Conservation (phyloP, 2,113 vertebrate species). For the Lepisosteus osseus region DNA sequence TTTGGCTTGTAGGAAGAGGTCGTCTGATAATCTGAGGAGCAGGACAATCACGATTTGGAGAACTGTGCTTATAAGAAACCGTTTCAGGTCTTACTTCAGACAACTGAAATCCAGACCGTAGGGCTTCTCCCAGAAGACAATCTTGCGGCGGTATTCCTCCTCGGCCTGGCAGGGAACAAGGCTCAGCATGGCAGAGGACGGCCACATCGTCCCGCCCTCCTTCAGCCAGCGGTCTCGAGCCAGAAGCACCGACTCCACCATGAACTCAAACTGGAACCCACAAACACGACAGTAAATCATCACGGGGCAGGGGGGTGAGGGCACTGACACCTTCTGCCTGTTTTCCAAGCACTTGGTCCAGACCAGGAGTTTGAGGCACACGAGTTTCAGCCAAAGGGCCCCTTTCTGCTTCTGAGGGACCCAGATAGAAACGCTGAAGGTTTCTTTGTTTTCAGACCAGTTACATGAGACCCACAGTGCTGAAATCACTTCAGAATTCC, state of each 20-base stretch:
- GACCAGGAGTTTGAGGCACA: neutral
- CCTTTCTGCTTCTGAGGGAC: too few relatives aligned
- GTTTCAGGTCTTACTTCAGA: constrained; percentile 52
- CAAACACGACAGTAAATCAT: neutral
- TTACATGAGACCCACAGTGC: too few relatives aligned
- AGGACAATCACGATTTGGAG: too few relatives aligned
- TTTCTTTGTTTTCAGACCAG: too few relatives aligned
- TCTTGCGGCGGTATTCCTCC: constrained; percentile 63
- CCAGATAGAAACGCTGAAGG: too few relatives aligned
- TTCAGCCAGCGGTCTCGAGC: constrained; percentile 72
- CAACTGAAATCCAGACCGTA: constrained; percentile 75
- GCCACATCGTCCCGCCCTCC: constrained; percentile 70
- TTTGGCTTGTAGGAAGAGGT: neutral
- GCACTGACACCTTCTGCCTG: too few relatives aligned
- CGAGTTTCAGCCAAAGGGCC: too few relatives aligned
- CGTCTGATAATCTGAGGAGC: neutral
- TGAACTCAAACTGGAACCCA: constrained; percentile 72
- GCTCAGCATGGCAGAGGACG: constrained; percentile 62
- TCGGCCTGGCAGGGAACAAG: constrained; percentile 73
- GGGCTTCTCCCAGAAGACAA: constrained; percentile 72
- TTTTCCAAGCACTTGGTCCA: too few relatives aligned
- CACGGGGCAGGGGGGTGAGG: too few relatives aligned
- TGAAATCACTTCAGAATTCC: too few relatives aligned
- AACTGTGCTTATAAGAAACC: too few relatives aligned
- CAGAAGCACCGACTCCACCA: constrained; percentile 75